A percentile compares a stretch with the other conserved stretches of the same genome.
Evolutionary conservation across 2,888 invertebrate species (phyloP).

Genomic region (Athalia circularis): DNA sequence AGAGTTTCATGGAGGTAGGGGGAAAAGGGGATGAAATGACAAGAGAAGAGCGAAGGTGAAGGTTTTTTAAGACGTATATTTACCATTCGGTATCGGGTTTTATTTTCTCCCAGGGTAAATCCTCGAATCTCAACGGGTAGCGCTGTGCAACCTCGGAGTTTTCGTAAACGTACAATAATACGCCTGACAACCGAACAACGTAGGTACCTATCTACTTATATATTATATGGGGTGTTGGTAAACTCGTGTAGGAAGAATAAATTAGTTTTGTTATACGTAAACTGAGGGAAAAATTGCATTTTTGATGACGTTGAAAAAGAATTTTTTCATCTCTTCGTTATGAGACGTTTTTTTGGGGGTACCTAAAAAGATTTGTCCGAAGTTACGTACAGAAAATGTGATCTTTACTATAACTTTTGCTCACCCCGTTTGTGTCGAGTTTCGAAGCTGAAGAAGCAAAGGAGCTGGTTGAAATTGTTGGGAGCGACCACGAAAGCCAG

Average conservation of each 20-base stretch:
- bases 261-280: not conserved
- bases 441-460: not conserved
- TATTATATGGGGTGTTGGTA: constrained; percentile 7
- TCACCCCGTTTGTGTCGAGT: constrained; percentile 19
- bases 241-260: not conserved
- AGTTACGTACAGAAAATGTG: no score
- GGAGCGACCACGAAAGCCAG: constrained; percentile 24
- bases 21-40: not conserved
- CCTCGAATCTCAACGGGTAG: constrained; percentile 60
- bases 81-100: constrained; percentile 65
- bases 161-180: constrained; percentile 28
- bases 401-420: no score
- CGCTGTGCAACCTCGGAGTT: constrained; percentile 26
- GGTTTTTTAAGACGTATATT: constrained; percentile 55
- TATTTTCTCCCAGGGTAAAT: constrained; percentile 62
- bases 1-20: not conserved
- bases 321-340: not conserved
- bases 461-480: constrained; percentile 10
- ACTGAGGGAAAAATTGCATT: not conserved
- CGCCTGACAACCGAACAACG: constrained; percentile 6
- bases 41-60: constrained; percentile 7
- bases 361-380: no score
- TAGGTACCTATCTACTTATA: no score
- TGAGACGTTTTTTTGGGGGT: no score
- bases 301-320: not conserved